phyloP scores from a whole-genome alignment of 2,797 vertebrate species.

The Miichthys miiuy region DNA sequence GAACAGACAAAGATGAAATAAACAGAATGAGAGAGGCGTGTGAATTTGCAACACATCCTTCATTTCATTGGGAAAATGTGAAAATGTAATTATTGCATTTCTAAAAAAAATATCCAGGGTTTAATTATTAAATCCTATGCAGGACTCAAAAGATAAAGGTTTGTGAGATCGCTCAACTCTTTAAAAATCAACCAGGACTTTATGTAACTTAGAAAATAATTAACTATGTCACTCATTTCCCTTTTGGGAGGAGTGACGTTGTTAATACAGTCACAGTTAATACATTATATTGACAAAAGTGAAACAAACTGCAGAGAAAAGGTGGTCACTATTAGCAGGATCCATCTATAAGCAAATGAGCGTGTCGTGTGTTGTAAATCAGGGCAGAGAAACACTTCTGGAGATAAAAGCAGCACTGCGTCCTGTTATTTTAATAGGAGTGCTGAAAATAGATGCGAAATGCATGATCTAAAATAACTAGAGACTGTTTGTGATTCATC shows the following conservation, averaged over 20 bases:
- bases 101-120: background rate
- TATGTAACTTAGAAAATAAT: constrained; percentile 31
- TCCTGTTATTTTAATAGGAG: constrained; percentile 35
- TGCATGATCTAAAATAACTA: constrained; percentile 50
- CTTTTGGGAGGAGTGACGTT: background rate
- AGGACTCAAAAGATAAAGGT: background rate
- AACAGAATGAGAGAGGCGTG: background rate
- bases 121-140: background rate
- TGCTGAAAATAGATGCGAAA: constrained; percentile 69
- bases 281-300: background rate
- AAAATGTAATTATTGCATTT: background rate
- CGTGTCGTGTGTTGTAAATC: constrained; percentile 6
- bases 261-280: background rate
- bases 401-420: constrained; percentile 18
- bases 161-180: constrained; percentile 14
- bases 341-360: background rate
- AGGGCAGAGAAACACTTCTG: background rate
- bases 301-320: background rate
- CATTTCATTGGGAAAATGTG: background rate
- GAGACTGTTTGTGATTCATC: constrained; percentile 35
- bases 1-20: background rate
- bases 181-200: constrained; percentile 40
- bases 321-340: background rate
- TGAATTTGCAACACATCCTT: background rate
- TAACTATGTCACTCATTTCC: constrained; percentile 13